Percentiles rank a stretch among this genome's conserved stretches.
Conservation (phyloP, 2,797 vertebrate species). For the Urophycis tenuis region DNA sequence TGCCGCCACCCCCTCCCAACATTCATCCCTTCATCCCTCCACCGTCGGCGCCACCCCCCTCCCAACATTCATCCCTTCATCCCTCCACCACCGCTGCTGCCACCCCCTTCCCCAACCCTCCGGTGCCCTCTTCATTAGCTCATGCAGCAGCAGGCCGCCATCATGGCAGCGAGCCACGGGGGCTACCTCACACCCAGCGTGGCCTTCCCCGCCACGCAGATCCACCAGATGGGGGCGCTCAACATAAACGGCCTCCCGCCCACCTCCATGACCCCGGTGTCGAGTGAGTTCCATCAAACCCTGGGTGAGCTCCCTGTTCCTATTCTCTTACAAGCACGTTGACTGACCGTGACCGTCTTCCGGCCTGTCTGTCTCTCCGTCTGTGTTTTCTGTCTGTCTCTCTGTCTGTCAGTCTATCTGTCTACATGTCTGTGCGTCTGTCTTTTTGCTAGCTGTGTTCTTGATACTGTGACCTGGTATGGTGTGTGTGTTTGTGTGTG, state of each 20-base stretch:
- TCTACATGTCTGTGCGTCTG: no score
- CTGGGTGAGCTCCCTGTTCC: slow-evolving; percentile 70
- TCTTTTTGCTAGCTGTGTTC: no score
- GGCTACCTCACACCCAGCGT: slow-evolving; percentile 91
- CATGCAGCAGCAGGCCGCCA: slow-evolving; percentile 98
- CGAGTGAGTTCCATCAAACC: slow-evolving; percentile 77
- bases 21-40: slow-evolving; percentile 31
- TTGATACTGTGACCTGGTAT: no score
- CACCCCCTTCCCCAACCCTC: slow-evolving; percentile 44
- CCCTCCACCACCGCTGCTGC: slow-evolving; percentile 35
- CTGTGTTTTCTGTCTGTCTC: slow-evolving; percentile 6
- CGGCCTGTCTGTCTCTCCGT: slow-evolving; percentile 14
- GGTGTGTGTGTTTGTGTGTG: slow-evolving; percentile 8
- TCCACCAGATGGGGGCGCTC: slow-evolving; percentile 96
- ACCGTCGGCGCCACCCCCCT: slow-evolving; percentile 12
- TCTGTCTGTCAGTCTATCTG: no score
- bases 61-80: slow-evolving; percentile 20
- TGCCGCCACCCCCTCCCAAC: slow-evolving; percentile 29
- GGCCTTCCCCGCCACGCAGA: slow-evolving; percentile 89
- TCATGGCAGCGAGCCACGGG: slow-evolving; percentile 90
- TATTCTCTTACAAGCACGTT: slow-evolving; percentile 46
- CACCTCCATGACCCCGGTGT: slow-evolving; percentile 81
- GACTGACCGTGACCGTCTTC: slow-evolving; percentile 1
- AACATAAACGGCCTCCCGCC: slow-evolving; percentile 92
- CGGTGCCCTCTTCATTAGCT: slow-evolving; percentile 75